These are phyloP conservation scores for Archilochus colubris DNA, from an alignment of 2,113 vertebrate genomes.

Conservation along the genomic window DNA sequence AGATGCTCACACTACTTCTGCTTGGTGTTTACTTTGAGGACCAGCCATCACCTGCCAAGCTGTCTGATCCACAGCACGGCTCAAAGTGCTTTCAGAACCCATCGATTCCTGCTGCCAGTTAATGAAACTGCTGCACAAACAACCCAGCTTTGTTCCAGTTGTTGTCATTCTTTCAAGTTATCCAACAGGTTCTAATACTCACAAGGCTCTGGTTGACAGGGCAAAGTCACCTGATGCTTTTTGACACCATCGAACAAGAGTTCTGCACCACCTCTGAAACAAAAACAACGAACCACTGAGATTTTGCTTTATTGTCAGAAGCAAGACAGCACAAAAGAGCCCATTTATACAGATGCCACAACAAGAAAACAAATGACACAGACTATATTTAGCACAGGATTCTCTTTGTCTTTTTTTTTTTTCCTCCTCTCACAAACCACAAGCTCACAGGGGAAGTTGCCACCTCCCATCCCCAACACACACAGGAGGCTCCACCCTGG, in stretches of 20 bases:
- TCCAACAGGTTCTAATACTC: slow-evolving; percentile 78
- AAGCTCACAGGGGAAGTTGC: background rate
- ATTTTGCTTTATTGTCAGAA: slow-evolving; percentile 23
- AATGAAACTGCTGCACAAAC: background rate
- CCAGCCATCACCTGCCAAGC: background rate
- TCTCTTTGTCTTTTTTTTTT: slow-evolving; percentile 28
- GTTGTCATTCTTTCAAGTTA: slow-evolving; percentile 1
- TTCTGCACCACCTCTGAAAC: slow-evolving; percentile 92
- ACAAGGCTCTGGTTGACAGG: slow-evolving; percentile 90
- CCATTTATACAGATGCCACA: slow-evolving; percentile 22
- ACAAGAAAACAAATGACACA: slow-evolving; percentile 57
- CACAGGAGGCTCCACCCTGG: background rate
- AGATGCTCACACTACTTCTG: background rate
- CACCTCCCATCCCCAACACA: background rate
- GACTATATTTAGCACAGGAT: slow-evolving; percentile 46
- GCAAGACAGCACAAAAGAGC: slow-evolving; percentile 23
- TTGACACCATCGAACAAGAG: slow-evolving; percentile 92
- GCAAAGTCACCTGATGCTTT: slow-evolving; percentile 90
- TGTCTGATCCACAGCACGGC: background rate
- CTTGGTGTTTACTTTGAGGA: background rate
- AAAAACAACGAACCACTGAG: slow-evolving; percentile 55
- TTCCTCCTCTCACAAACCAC: background rate
- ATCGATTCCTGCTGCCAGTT: background rate
- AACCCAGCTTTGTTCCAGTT: background rate
- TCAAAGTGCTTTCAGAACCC: background rate